Conservation (phyloP, 2,888 invertebrate species). For the Urechis unicinctus region DNA sequence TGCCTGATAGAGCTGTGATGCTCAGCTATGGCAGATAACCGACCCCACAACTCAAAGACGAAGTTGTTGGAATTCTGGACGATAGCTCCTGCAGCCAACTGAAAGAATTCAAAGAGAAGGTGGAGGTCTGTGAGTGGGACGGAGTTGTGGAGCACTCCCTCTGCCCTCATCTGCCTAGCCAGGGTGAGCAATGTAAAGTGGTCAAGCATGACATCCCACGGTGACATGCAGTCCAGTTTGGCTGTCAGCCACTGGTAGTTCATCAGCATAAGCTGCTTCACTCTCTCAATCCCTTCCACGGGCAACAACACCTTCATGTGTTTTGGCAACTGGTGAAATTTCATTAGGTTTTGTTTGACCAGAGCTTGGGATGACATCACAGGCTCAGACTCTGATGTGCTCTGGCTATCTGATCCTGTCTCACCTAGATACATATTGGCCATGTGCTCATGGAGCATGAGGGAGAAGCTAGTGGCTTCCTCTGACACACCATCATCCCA, state of each 20-base stretch:
- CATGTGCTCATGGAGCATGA: conserved; percentile 15
- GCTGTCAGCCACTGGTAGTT: conserved; percentile 16
- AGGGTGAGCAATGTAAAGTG: conserved; percentile 3
- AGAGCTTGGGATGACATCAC: conserved; percentile 5
- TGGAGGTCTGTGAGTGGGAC: conserved; percentile 5
- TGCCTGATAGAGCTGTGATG: not conserved
- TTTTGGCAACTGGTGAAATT: conserved; percentile 8
- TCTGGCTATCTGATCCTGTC: not conserved
- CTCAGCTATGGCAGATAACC: conserved; percentile 3
- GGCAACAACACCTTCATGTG: conserved; percentile 15
- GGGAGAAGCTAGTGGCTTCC: conserved; percentile 13
- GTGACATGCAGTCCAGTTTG: conserved; percentile 5
- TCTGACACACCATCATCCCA: conserved; percentile 11
- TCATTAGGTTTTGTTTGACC: conserved; percentile 4
- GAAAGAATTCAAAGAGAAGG: conserved; percentile 13
- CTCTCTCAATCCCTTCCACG: conserved; percentile 12
- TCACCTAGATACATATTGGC: conserved; percentile 10
- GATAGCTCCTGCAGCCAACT: conserved; percentile 6
- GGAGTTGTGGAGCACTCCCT: conserved; percentile 5
- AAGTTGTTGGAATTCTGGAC: conserved; percentile 4
- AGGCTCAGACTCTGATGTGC: not conserved
- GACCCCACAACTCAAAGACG: conserved; percentile 7
- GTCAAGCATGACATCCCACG: conserved; percentile 8
- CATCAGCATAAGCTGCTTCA: conserved; percentile 14
- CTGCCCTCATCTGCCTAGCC: conserved; percentile 5